Base-by-base conservation (phyloP, 2,113 vertebrate genomes). In the Ammospiza nelsoni region DNA sequence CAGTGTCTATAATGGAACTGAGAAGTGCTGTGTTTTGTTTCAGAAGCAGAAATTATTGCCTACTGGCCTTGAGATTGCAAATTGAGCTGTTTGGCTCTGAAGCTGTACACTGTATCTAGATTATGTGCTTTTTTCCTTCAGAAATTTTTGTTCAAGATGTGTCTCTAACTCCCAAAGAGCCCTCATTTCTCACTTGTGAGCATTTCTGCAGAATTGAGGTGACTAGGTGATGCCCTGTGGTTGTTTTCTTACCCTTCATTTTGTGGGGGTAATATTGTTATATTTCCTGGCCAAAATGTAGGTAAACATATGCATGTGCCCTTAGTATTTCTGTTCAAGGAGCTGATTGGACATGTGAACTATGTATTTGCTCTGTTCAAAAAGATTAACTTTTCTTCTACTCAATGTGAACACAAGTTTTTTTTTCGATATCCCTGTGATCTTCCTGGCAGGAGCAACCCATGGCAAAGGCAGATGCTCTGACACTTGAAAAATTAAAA, bases 1-100 rank as follows among this genome's bases (percentile, higher is more conserved):
- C 67, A 63, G 73, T 0, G 1, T 87, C 78, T 79, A 0, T 78
- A 94, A 88, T 75, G 33, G 65, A 94, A 29, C 81, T 67, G 57
- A 85, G 73, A 78, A 89, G 55, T 62, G 66, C 63, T 92, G 77
- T 63, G 51, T 89, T 85, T 80, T 89, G 78, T 92, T 87, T 72
- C 57, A 87, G 62, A 78, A 78, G 54, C 59, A 92, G 81, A 90
- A 91, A 93, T 84, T 48, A 16, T 24, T 80, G 33, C 85, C 37
- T 55, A 41, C 81, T 90, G 76, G 71, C 66, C 67, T 67, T 72
- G 73, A 89, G 87, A 68, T 51, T 54, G 43, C 68, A 91, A 76
- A 91, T 63, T 43, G 65, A 84, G 72, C 63, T 91, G 12, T 24
- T 95, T 69, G 79, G 73, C 67, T 80, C 25, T 67, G 68, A 39